These are phyloP conservation scores for Actinopyga echinites DNA, from an alignment of 53 echinoderm and acorn worm genomes.

Conservation along the genomic window DNA sequence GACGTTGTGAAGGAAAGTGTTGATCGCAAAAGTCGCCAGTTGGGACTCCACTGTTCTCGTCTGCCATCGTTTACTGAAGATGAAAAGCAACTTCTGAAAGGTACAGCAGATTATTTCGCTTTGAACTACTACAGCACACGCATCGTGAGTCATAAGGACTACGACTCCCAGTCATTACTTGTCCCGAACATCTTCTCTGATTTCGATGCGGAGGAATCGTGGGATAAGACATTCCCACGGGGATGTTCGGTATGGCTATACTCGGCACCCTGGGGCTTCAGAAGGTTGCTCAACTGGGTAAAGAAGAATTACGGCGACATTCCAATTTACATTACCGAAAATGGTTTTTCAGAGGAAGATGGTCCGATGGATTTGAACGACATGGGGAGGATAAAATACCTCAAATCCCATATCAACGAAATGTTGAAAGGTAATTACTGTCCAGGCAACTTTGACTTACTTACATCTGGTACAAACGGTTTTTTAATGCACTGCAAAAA, in stretches of 20 bases:
- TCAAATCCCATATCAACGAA: too few species aligned
- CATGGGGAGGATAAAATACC: too few species aligned
- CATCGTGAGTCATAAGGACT: not conserved
- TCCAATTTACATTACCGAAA: conserved; percentile 93
- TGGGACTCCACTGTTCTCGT: conserved; percentile 54
- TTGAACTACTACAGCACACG: conserved; percentile 71
- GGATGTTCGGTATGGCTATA: conserved; percentile 32
- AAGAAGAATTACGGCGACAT: conserved; percentile 83
- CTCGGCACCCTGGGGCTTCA: conserved; percentile 86
- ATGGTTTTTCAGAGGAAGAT: conserved; percentile 79
- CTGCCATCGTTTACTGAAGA: conserved; percentile 55
- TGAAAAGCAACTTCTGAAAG: conserved; percentile 58
- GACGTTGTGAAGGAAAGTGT: conserved; percentile 57
- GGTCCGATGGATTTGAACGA: conserved; percentile 71
- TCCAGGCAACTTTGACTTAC: too few species aligned
- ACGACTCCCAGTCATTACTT: not conserved
- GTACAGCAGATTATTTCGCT: conserved; percentile 67
- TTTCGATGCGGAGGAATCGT: conserved; percentile 19
- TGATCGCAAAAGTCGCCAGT: conserved; percentile 39
- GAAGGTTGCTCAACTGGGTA: conserved; percentile 71
- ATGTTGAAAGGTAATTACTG: too few species aligned
- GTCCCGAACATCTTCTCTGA: conserved; percentile 18
- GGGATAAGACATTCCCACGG: conserved; percentile 9
- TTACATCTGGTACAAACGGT: too few species aligned
- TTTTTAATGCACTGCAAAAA: too few species aligned